Evolutionary conservation across 2,888 invertebrate genomes (phyloP).

Genomic region (Cephus nigrinus): DNA sequence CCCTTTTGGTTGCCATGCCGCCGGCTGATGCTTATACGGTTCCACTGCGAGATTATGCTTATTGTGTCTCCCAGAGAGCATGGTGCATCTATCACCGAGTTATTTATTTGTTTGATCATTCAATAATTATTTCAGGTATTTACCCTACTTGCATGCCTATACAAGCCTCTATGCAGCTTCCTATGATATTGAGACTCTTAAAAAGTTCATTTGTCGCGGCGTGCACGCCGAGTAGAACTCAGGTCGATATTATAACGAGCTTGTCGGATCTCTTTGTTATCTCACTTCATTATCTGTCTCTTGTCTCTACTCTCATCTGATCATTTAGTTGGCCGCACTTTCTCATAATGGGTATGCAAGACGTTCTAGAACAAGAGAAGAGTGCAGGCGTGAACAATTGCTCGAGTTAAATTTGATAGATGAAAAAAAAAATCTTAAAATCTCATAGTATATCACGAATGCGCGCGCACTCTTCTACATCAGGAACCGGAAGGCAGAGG

Average conservation of each 20-base stretch:
- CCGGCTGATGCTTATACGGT: conserved; percentile 1
- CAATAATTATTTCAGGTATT: neutral
- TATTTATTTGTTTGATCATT: neutral
- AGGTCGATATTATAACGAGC: neutral
- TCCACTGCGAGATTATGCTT: neutral
- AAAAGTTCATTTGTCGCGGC: neutral
- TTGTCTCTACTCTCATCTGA: neutral
- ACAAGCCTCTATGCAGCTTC: neutral
- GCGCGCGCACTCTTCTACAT: neutral
- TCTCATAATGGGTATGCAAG: neutral
- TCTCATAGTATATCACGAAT: neutral
- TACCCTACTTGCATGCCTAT: neutral
- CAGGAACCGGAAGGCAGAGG: neutral
- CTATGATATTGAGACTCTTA: neutral
- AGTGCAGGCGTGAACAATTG: neutral
- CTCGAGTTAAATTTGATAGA: neutral
- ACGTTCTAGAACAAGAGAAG: neutral
- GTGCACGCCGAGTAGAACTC: neutral
- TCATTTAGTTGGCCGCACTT: neutral
- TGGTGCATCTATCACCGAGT: neutral
- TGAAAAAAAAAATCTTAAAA: too few relatives aligned
- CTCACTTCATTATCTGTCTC: neutral
- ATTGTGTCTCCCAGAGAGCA: neutral
- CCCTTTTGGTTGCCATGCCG: neutral
- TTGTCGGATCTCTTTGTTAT: neutral